These are phyloP conservation scores for Conopomorpha cramerella DNA, from an alignment of 1,140 invertebrate species.

Conservation along the genomic window DNA sequence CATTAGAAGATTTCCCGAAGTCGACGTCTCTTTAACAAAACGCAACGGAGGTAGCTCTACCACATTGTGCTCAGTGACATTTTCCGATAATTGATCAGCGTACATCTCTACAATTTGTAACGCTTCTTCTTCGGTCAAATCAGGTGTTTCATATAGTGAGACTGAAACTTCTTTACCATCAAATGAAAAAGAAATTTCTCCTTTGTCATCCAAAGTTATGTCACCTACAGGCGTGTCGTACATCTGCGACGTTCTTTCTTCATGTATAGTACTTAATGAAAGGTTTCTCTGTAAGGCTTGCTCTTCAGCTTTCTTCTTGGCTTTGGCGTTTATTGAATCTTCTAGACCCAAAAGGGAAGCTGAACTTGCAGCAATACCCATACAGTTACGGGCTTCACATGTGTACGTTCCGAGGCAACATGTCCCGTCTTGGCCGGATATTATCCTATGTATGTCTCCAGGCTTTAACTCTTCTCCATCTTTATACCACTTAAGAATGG, in stretches of 20 bases:
- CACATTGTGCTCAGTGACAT: conserved; percentile 85
- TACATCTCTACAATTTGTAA: conserved; percentile 92
- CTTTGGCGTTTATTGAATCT: conserved; percentile 65
- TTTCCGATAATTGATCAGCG: conserved; percentile 87
- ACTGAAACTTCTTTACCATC: conserved; percentile 91
- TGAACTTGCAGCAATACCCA: conserved; percentile 87
- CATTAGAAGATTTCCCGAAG: conserved; percentile 83
- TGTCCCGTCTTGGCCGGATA: conserved; percentile 85
- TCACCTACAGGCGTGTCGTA: conserved; percentile 80
- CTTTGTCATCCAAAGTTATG: conserved; percentile 77
- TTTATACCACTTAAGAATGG: conserved; percentile 88
- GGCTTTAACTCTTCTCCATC: conserved; percentile 87
- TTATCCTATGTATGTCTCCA: conserved; percentile 89
- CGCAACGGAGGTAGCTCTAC: conserved; percentile 86
- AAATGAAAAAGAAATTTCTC: conserved; percentile 86
- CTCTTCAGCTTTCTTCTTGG: conserved; percentile 57
- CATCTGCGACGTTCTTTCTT: conserved; percentile 86
- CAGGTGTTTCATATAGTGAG: conserved; percentile 88
- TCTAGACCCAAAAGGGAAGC: conserved; percentile 87
- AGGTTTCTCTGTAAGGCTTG: conserved; percentile 71
- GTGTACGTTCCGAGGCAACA: conserved; percentile 92
- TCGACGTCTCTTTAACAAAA: conserved; percentile 87
- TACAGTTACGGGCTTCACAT: conserved; percentile 91
- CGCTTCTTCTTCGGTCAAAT: conserved; percentile 89
- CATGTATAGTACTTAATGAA: conserved; percentile 87